Conservation (phyloP, 2,113 vertebrate species). For the Rhinogobius similis region DNA sequence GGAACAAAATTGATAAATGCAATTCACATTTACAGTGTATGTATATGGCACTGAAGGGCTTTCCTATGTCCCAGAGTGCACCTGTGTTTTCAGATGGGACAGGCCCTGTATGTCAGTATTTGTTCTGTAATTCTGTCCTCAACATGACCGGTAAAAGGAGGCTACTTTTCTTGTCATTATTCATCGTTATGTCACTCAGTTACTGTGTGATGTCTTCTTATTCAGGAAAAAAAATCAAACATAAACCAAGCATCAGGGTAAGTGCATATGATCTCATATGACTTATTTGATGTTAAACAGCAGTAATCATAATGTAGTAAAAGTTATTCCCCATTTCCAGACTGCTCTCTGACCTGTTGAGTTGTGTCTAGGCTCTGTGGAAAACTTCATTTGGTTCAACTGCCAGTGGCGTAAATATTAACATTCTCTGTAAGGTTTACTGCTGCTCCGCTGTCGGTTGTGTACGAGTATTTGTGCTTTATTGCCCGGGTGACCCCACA, state of each 20-base stretch:
- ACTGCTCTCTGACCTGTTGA: slow-evolving; percentile 14
- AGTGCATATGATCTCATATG: not conserved
- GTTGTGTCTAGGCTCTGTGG: slow-evolving; percentile 39
- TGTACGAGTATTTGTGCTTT: slow-evolving; percentile 60
- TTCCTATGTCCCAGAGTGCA: slow-evolving; percentile 44
- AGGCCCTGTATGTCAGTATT: slow-evolving; percentile 50
- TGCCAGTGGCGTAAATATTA: slow-evolving; percentile 67
- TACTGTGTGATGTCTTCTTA: slow-evolving; percentile 9
- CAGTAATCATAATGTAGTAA: not conserved
- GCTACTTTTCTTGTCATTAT: slow-evolving; percentile 50
- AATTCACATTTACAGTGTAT: not conserved
- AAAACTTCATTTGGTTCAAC: slow-evolving; percentile 54
- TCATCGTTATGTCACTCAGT: slow-evolving; percentile 10
- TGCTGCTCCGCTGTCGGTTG: slow-evolving; percentile 49
- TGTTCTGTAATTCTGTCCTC: slow-evolving; percentile 62
- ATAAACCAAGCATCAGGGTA: not conserved
- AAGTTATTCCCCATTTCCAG: not conserved
- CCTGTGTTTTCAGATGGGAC: slow-evolving; percentile 32
- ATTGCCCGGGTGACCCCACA: slow-evolving; percentile 35
- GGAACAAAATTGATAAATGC: slow-evolving; percentile 34
- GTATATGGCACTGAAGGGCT: not conserved
- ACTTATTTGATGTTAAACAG: not conserved
- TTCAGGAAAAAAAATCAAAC: not conserved
- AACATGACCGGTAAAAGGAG: slow-evolving; percentile 66
- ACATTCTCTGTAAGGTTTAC: slow-evolving; percentile 60